Percentiles rank a stretch among this genome's conserved stretches.
phyloP scores from a whole-genome alignment of 2,113 vertebrate genomes.

The Motacilla tschutschensis region DNA sequence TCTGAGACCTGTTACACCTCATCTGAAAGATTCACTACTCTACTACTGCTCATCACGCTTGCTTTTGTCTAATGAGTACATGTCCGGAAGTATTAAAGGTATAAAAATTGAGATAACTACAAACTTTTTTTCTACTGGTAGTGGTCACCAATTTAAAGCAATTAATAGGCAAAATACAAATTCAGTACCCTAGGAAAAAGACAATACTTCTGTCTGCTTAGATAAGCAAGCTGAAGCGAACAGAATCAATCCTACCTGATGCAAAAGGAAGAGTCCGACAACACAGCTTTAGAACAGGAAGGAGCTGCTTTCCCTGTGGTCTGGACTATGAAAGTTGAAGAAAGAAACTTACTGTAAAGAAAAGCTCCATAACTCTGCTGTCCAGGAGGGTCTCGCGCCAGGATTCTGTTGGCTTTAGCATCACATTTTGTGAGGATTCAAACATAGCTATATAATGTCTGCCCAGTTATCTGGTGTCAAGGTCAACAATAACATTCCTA shows the following conservation, averaged over 20 bases:
- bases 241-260: constrained; percentile 51
- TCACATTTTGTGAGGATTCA: constrained; percentile 98
- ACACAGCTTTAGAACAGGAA: constrained; percentile 3
- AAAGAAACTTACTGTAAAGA: constrained; percentile 93
- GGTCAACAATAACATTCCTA: constrained; percentile 89
- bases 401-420: constrained; percentile 94
- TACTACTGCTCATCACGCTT: not conserved
- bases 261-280: constrained; percentile 33
- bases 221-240: constrained; percentile 5
- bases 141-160: not conserved
- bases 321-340: constrained; percentile 29
- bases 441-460: constrained; percentile 99
- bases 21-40: not conserved
- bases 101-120: not conserved
- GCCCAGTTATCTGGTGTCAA: constrained; percentile 96
- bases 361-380: constrained; percentile 97
- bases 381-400: constrained; percentile 97
- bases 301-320: constrained; percentile 25
- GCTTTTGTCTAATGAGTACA: not conserved
- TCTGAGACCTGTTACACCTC: not conserved
- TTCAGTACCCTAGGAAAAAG: not conserved
- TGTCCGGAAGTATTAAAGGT: not conserved
- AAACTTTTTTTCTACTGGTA: not conserved
- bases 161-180: not conserved
- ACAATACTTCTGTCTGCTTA: not conserved